Percentiles rank a stretch among this genome's conserved stretches.
These are phyloP conservation scores for Podarcis raffonei DNA, from an alignment of 2,113 vertebrate species.

Conservation along the genomic window DNA sequence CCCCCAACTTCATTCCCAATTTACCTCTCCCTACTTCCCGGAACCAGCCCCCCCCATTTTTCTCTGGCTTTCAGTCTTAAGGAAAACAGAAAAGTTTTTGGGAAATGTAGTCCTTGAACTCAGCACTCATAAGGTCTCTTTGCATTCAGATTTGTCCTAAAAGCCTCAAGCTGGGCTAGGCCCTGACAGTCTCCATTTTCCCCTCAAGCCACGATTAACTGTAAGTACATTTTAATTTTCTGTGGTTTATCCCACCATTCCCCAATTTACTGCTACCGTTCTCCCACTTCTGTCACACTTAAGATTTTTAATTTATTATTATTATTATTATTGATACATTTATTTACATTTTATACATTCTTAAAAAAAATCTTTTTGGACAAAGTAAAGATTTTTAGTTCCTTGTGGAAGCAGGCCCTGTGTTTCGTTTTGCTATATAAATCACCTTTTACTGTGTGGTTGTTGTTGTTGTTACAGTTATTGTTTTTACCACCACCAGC, in stretches of 20 bases:
- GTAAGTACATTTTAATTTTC: background rate
- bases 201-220: background rate
- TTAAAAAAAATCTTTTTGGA: no score
- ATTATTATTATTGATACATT: no score
- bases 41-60: background rate
- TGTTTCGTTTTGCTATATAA: background rate
- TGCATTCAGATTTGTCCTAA: background rate
- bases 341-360: no score
- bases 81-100: background rate
- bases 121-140: background rate
- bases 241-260: no score
- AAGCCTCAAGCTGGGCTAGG: background rate
- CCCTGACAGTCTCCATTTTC: background rate
- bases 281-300: no score
- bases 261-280: no score
- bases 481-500: background rate
- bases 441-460: background rate
- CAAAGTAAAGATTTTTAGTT: no score
- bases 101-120: background rate
- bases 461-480: no score
- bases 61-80: no score
- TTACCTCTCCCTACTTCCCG: background rate
- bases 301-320: no score
- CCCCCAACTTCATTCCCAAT: fast-evolving
- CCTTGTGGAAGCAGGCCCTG: background rate